Conservation (phyloP, 2,113 vertebrate species). For the Theristicus caerulescens region DNA sequence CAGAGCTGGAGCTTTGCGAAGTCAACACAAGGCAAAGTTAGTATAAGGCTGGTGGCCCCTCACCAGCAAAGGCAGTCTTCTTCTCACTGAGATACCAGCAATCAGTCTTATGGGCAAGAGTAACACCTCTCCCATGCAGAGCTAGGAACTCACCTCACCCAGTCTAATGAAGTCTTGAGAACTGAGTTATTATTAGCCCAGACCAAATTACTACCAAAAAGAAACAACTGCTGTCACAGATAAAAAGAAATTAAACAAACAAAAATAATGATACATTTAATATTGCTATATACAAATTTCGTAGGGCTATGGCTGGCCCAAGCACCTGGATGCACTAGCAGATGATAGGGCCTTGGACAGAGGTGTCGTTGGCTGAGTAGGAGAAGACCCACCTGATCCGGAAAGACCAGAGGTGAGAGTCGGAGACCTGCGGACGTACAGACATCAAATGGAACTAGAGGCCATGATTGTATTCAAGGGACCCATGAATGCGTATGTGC, state of each 20-base stretch:
- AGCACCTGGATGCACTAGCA: background rate
- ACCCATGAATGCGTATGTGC: background rate
- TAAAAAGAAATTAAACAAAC: background rate
- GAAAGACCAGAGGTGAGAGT: background rate
- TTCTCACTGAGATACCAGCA: background rate
- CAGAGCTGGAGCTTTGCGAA: background rate
- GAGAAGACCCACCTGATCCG: background rate
- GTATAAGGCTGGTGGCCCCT: background rate
- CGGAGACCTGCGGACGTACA: background rate
- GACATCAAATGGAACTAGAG: background rate
- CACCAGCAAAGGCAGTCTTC: background rate
- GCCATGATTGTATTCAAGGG: too few species aligned
- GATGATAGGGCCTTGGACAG: fast-evolving
- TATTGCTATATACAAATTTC: background rate
- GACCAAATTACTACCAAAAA: background rate
- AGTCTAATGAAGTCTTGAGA: background rate
- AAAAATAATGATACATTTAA: background rate
- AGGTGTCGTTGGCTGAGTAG: background rate
- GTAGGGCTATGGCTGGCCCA: background rate
- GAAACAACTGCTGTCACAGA: background rate
- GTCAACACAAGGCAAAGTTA: background rate
- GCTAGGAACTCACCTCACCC: background rate
- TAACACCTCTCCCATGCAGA: background rate
- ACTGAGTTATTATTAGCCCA: background rate
- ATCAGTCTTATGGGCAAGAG: background rate